Conservation (phyloP, 64 coral and sea anemone genomes). For the Dendrophyllia cribrosa region DNA sequence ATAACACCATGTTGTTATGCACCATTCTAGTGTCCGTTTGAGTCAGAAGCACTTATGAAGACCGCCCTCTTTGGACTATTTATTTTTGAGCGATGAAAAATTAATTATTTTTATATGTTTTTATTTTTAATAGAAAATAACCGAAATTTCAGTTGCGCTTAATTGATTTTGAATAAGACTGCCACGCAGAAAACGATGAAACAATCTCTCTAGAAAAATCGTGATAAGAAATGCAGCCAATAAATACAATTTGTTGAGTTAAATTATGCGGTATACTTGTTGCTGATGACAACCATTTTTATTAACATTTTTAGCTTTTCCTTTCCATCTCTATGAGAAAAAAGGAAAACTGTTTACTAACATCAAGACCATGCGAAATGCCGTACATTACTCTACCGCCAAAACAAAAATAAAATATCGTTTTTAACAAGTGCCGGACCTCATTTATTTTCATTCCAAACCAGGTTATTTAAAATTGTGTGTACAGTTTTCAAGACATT, state of each 20-base stretch:
- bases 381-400: not conserved
- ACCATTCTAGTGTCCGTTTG: not conserved
- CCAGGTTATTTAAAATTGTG: not conserved
- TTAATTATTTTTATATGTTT: not conserved
- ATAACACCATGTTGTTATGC: not conserved
- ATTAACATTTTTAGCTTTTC: not conserved
- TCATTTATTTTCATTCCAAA: not conserved
- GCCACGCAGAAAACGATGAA: not conserved
- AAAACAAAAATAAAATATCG: not conserved
- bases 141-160: not conserved
- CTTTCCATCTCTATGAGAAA: not conserved
- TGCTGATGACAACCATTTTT: not conserved
- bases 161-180: not conserved
- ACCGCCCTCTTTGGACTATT: not conserved
- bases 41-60: too few species aligned
- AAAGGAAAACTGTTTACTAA: too few species aligned
- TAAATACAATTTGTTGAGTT: not conserved
- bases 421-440: not conserved
- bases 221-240: not conserved
- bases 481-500: not conserved
- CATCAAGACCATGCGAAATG: too few species aligned
- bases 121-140: not conserved
- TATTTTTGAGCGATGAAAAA: constrained; percentile 2
- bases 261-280: not conserved
- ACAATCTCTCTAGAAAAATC: not conserved